Percentiles rank a stretch among this genome's conserved stretches.
Evolutionary conservation across 2,888 invertebrate genomes (phyloP).

Genomic region (Leptura quadrifasciata): DNA sequence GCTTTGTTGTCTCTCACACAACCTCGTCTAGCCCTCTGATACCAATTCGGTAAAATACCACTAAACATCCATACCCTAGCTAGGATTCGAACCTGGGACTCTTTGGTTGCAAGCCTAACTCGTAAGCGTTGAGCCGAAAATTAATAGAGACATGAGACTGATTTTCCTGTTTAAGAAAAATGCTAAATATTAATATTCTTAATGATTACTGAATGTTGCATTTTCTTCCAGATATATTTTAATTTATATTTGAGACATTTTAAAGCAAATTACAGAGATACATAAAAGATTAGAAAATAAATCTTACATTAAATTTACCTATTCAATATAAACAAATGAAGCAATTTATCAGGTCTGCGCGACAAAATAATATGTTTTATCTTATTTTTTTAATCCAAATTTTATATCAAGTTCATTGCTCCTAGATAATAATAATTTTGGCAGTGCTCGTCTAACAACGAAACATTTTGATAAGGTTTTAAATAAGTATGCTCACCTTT

Average conservation of each 20-base stretch:
- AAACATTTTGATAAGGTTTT: conserved; percentile 35
- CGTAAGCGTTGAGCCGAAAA: too few relatives aligned
- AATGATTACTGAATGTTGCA: too few relatives aligned
- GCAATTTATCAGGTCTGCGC: not conserved
- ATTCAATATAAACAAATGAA: not conserved
- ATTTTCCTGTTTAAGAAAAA: too few relatives aligned
- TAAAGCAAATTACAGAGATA: not conserved
- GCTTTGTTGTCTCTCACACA: too few relatives aligned
- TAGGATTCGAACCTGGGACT: too few relatives aligned
- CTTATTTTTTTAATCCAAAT: conserved; percentile 23
- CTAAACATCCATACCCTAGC: too few relatives aligned
- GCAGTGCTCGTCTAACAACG: conserved; percentile 38
- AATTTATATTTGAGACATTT: not conserved
- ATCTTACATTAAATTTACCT: not conserved
- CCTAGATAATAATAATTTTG: conserved; percentile 43
- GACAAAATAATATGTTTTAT: conserved; percentile 9
- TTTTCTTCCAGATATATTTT: not conserved
- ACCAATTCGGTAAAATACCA: too few relatives aligned
- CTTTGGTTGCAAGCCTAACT: too few relatives aligned
- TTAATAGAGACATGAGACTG: too few relatives aligned
- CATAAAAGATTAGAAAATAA: not conserved
- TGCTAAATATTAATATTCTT: too few relatives aligned
- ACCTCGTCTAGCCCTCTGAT: too few relatives aligned
- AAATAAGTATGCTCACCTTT: conserved; percentile 31
- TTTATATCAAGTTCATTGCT: conserved; percentile 40